phyloP scores from a whole-genome alignment of 1,140 invertebrate genomes.

The Thaumatotibia leucotreta region DNA sequence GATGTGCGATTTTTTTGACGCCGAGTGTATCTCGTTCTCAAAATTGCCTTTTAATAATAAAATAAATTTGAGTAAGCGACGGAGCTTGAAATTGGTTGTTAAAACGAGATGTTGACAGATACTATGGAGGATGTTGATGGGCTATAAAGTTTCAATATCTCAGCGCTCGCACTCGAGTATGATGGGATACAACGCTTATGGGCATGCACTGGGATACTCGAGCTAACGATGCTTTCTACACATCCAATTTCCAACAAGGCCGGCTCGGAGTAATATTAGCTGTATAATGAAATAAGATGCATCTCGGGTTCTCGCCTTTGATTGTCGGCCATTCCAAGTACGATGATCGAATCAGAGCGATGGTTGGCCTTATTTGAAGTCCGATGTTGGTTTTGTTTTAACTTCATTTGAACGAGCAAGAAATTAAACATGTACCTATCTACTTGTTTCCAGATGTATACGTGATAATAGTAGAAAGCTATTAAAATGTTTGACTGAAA shows the following conservation, averaged over 20 bases:
- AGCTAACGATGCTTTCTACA: constrained; percentile 4
- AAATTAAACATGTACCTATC: background rate
- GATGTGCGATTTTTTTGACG: too few relatives aligned
- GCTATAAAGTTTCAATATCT: constrained; percentile 18
- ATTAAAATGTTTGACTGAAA: background rate
- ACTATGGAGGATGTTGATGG: background rate
- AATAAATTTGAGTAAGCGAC: constrained; percentile 7
- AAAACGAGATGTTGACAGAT: background rate
- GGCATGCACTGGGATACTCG: background rate
- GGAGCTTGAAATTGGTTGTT: constrained; percentile 13
- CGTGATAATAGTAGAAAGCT: background rate
- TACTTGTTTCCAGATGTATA: background rate
- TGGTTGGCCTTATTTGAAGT: background rate
- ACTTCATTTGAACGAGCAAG: background rate
- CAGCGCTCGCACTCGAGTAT: background rate
- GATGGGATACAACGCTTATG: background rate
- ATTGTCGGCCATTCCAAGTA: background rate
- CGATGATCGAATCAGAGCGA: background rate
- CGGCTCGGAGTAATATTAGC: background rate
- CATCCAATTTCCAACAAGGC: constrained; percentile 8
- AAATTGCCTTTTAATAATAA: background rate
- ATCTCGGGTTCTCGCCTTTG: constrained; percentile 4
- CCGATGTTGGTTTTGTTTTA: background rate
- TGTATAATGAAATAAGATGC: background rate
- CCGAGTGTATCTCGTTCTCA: too few relatives aligned